These are phyloP conservation scores for Palloptera scutellata DNA, from an alignment of 2,888 invertebrate genomes.

Conservation along the genomic window DNA sequence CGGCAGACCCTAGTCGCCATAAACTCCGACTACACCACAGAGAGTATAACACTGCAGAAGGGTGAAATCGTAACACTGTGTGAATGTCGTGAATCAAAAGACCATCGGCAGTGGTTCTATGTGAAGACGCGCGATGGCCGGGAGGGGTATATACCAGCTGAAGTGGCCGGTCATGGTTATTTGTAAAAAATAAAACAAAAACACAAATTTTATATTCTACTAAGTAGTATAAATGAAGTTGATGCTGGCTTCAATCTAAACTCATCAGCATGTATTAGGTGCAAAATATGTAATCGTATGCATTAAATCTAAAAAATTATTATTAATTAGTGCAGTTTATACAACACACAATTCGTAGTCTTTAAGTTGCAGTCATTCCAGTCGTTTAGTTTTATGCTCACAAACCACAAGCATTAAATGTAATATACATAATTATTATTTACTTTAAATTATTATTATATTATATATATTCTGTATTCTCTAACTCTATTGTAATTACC, in stretches of 20 bases:
- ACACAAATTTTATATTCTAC: no score
- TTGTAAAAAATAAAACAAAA: constrained; percentile 64
- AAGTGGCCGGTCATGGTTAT: constrained; percentile 80
- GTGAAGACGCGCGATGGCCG: constrained; percentile 74
- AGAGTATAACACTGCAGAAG: constrained; percentile 72
- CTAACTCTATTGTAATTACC: no score
- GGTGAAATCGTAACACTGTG: constrained; percentile 80
- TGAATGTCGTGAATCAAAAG: constrained; percentile 67
- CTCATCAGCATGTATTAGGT: not conserved
- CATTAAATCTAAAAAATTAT: not conserved
- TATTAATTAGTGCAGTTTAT: constrained; percentile 7
- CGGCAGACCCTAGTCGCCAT: constrained; percentile 77
- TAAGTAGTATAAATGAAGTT: no score
- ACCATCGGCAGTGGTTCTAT: constrained; percentile 79
- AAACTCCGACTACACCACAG: constrained; percentile 71
- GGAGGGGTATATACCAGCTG: constrained; percentile 81
- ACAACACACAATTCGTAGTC: constrained; percentile 11
- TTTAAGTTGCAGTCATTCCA: constrained; percentile 41
- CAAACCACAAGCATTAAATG: constrained; percentile 3
- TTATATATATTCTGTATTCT: no score
- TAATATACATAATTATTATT: not conserved
- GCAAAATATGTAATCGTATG: not conserved
- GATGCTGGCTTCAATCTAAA: not conserved
- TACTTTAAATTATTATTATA: constrained; percentile 12
- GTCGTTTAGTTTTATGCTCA: constrained; percentile 43